Percentiles rank a stretch among this genome's conserved stretches.
Conservation (phyloP, 2,888 invertebrate species). For the Argynnis bischoffii region DNA sequence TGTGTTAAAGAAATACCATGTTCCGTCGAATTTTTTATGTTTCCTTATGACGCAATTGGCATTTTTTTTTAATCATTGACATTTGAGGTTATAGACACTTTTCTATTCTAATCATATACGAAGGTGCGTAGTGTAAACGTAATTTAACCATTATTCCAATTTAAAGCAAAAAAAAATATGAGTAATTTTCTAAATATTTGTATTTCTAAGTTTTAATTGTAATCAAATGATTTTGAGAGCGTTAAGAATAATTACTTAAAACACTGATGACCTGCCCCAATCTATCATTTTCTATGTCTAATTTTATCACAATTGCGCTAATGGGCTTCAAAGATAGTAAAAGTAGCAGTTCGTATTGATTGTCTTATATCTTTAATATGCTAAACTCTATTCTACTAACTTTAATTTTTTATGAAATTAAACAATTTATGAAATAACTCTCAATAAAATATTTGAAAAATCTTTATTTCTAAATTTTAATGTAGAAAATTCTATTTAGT, state of each 20-base stretch:
- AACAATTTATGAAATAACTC: no score
- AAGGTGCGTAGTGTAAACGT: neutral
- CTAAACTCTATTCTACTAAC: no score
- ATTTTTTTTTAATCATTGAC: slow-evolving; percentile 23
- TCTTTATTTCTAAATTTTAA: no score
- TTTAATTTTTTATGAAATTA: no score
- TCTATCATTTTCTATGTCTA: slow-evolving; percentile 19
- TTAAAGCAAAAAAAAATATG: neutral
- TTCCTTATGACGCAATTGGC: slow-evolving; percentile 27
- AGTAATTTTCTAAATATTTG: neutral
- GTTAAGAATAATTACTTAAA: neutral
- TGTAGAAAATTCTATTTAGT: no score
- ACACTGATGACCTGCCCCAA: slow-evolving; percentile 37
- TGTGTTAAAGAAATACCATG: neutral
- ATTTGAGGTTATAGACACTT: slow-evolving; percentile 9
- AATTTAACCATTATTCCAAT: no score
- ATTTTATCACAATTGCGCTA: slow-evolving; percentile 7
- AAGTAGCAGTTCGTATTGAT: neutral
- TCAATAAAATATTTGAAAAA: no score
- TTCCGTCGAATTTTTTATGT: neutral
- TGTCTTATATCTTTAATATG: no score
- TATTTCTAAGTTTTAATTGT: neutral
- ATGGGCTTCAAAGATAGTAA: neutral
- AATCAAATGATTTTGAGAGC: neutral
- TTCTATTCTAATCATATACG: neutral